These are phyloP conservation scores for Thinocorus orbignyianus DNA, from an alignment of 2,113 vertebrate species.

Conservation along the genomic window DNA sequence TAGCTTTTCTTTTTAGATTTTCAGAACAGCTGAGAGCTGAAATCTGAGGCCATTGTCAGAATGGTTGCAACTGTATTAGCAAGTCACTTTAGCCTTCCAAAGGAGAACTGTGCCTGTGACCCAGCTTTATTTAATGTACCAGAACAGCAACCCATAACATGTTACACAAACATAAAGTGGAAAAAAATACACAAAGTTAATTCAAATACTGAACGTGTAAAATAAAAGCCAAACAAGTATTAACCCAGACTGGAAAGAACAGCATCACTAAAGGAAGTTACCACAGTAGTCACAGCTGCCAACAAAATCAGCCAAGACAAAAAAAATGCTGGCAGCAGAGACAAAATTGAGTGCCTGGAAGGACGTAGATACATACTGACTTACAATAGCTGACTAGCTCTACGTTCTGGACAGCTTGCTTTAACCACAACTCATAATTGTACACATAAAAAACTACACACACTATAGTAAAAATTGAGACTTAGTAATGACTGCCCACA, in stretches of 20 bases:
- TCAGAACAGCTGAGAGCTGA: background rate
- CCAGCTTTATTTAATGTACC: background rate
- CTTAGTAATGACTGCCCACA: background rate
- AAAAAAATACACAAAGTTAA: background rate
- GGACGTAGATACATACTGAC: background rate
- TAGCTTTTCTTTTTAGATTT: background rate
- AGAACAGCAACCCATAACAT: background rate
- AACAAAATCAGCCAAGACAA: background rate
- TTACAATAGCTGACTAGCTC: background rate
- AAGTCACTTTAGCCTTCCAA: background rate
- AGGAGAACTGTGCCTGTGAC: background rate
- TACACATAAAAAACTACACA: background rate
- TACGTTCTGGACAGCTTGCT: background rate
- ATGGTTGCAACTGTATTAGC: background rate
- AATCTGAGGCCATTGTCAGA: background rate
- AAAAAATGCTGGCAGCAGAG: background rate
- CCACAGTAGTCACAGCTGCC: background rate
- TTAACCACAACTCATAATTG: background rate
- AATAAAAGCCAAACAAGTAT: conserved; percentile 21
- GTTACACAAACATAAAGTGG: background rate
- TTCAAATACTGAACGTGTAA: background rate
- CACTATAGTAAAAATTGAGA: background rate
- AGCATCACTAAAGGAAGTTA: conserved; percentile 34
- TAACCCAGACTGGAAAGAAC: conserved; percentile 35
- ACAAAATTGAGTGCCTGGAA: background rate